phyloP scores from a whole-genome alignment of 2,797 vertebrate genomes.

The Centropyge bicolor region DNA sequence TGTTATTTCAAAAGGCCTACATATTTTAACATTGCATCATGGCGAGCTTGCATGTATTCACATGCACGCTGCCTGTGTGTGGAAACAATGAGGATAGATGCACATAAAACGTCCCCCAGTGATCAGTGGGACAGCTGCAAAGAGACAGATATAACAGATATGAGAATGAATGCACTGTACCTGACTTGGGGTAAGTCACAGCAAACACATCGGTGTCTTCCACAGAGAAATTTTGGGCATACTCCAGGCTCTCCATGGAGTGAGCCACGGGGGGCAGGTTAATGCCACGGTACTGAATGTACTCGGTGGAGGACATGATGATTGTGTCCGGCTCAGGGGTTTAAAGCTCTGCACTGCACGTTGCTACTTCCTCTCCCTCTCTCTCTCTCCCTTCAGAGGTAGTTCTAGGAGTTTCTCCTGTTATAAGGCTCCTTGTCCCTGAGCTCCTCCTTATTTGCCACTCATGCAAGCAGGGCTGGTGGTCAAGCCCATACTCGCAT shows the following conservation, averaged over 20 bases:
- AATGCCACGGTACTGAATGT: slow-evolving; percentile 70
- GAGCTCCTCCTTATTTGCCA: background rate
- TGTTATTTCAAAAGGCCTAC: background rate
- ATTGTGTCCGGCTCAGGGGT: background rate
- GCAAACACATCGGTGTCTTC: slow-evolving; percentile 78
- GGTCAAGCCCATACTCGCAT: background rate
- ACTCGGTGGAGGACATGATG: slow-evolving; percentile 58
- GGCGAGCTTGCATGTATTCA: background rate
- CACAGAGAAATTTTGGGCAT: slow-evolving; percentile 66
- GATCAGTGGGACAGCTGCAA: background rate
- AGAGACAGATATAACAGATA: background rate
- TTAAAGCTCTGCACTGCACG: background rate
- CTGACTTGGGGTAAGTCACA: slow-evolving; percentile 85
- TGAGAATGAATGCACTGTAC: slow-evolving; percentile 47
- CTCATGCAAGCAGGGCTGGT: background rate
- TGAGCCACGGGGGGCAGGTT: slow-evolving; percentile 64
- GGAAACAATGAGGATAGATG: background rate
- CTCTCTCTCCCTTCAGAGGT: background rate
- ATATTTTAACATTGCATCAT: background rate
- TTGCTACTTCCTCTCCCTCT: slow-evolving; percentile 1
- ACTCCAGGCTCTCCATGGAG: slow-evolving; percentile 71
- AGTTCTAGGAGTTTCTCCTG: background rate
- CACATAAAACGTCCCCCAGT: background rate
- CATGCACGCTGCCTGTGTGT: background rate
- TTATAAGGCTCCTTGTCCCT: background rate